Conservation (phyloP, 2,888 invertebrate genomes). For the Pristionchus mayeri region DNA sequence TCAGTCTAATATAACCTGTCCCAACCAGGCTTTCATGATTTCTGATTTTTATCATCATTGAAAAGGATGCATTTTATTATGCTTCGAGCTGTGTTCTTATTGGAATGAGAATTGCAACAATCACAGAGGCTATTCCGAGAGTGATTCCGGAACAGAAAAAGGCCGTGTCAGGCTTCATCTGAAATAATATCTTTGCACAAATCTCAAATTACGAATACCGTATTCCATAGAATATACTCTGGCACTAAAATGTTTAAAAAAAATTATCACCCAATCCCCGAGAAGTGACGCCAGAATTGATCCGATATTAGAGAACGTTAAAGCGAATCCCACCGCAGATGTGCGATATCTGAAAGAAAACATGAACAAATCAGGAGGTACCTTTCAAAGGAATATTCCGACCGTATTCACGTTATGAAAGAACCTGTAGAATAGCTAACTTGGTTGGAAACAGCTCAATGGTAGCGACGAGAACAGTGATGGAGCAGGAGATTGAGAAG, state of each 20-base stretch:
- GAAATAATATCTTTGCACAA: background rate
- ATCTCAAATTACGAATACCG: too few species aligned
- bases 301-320: constrained; percentile 34
- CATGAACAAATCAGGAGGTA: background rate
- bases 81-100: background rate
- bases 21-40: background rate
- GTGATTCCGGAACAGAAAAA: background rate
- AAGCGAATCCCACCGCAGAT: constrained; percentile 8
- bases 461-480: background rate
- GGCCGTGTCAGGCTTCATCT: background rate
- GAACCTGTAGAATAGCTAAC: too few species aligned
- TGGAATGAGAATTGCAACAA: constrained; percentile 11
- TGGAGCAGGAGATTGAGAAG: constrained; percentile 6
- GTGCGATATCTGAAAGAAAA: background rate
- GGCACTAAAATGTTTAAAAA: background rate
- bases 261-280: background rate
- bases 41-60: too few species aligned
- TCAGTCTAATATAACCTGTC: background rate
- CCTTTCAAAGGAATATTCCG: too few species aligned
- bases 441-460: constrained; percentile 30
- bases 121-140: background rate
- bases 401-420: background rate
- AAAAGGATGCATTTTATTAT: background rate
- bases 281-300: constrained; percentile 20
- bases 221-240: too few species aligned